A percentile compares a stretch with the other conserved stretches of the same genome.
Conservation (phyloP, 2,888 invertebrate genomes). For the Ichneumoninae sp. region DNA sequence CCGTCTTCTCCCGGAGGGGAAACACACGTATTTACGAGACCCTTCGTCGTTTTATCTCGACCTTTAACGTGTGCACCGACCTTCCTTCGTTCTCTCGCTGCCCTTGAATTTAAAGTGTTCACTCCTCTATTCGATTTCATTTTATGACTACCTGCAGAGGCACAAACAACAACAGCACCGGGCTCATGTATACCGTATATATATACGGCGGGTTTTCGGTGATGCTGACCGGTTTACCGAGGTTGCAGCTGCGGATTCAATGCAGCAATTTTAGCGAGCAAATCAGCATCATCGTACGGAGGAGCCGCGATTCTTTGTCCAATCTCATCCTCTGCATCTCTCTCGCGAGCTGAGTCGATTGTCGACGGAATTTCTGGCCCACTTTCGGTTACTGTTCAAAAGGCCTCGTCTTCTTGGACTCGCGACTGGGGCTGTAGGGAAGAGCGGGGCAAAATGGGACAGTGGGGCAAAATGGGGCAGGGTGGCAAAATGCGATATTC, state of each 20-base stretch:
- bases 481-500: too few relatives aligned
- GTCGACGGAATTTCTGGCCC: conserved; percentile 19
- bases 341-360: conserved; percentile 6
- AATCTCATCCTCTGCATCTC: conserved; percentile 21
- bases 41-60: conserved; percentile 63
- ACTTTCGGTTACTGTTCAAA: conserved; percentile 16
- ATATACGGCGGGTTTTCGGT: neutral
- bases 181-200: neutral
- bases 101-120: conserved; percentile 76
- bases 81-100: conserved; percentile 73
- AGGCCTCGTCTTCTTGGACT: neutral
- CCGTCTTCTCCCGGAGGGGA: conserved; percentile 12
- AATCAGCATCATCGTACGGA: neutral
- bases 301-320: conserved; percentile 14
- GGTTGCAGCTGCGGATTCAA: neutral
- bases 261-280: neutral
- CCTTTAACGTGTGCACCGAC: conserved; percentile 63
- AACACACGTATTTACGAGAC: conserved; percentile 43
- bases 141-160: conserved; percentile 66
- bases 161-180: conserved; percentile 33
- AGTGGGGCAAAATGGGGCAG: too few relatives aligned
- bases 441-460: too few relatives aligned
- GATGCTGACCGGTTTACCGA: conserved; percentile 41
- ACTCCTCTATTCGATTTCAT: conserved; percentile 71
- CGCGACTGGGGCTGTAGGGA: too few relatives aligned